Evolutionary conservation across 2,888 invertebrate species (phyloP).

Genomic region (Camptogramma bilineatum): DNA sequence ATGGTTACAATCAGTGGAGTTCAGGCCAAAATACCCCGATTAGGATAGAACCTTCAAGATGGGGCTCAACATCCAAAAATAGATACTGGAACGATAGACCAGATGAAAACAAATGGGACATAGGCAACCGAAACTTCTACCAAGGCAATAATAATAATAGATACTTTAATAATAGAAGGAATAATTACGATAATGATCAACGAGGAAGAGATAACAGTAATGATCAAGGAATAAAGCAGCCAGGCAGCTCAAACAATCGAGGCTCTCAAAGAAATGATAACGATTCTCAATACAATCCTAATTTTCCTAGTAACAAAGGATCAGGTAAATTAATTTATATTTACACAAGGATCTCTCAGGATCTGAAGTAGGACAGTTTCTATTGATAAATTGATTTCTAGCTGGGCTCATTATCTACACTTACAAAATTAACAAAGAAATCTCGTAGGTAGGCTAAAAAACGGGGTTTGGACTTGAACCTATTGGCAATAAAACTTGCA

Average conservation of each 20-base stretch:
- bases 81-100: constrained; percentile 38
- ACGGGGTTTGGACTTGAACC: too few species aligned
- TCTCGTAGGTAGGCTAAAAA: too few species aligned
- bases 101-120: constrained; percentile 27
- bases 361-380: background rate
- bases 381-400: background rate
- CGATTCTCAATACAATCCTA: constrained; percentile 16
- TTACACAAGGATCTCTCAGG: background rate
- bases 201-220: constrained; percentile 11
- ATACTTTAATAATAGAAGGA: constrained; percentile 17
- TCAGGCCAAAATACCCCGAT: background rate
- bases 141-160: constrained; percentile 23
- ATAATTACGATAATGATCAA: constrained; percentile 22
- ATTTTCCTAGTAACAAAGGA: constrained; percentile 15
- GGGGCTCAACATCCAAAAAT: constrained; percentile 17
- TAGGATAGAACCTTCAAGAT: constrained; percentile 15
- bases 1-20: constrained; percentile 4
- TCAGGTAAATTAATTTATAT: constrained; percentile 25
- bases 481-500: too few species aligned
- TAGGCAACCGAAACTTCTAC: constrained; percentile 28
- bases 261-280: constrained; percentile 12
- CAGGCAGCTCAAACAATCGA: constrained; percentile 4
- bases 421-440: too few species aligned
- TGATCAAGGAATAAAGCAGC: constrained; percentile 10
- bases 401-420: background rate